Percentiles rank a stretch among this genome's conserved stretches.
Conservation (phyloP, 1,140 invertebrate species). For the Aphelinus atriplicis region DNA sequence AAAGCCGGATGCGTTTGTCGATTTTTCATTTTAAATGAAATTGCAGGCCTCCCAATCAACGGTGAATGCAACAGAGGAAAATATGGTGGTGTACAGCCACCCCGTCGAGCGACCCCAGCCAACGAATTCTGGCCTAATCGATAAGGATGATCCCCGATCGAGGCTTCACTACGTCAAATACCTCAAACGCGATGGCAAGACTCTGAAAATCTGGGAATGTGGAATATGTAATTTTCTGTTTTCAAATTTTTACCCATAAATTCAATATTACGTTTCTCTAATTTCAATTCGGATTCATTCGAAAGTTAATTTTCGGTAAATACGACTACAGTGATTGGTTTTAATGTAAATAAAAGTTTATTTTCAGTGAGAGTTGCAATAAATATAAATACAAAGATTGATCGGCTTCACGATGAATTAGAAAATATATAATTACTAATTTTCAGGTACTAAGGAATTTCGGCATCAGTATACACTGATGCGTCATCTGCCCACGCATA, state of each 20-base stretch:
- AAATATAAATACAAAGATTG: too few species aligned
- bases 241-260: not conserved
- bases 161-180: constrained; percentile 73
- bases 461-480: constrained; percentile 80
- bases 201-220: constrained; percentile 74
- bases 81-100: constrained; percentile 48
- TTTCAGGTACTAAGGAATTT: constrained; percentile 74
- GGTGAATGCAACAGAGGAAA: constrained; percentile 43
- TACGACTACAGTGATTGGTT: too few species aligned
- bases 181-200: constrained; percentile 71
- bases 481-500: constrained; percentile 85
- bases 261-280: not conserved
- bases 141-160: constrained; percentile 66
- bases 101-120: constrained; percentile 43
- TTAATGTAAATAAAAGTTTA: too few species aligned
- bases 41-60: constrained; percentile 30
- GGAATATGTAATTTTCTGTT: constrained; percentile 70
- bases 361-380: too few species aligned
- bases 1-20: constrained; percentile 27
- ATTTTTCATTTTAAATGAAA: constrained; percentile 34
- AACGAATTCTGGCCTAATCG: constrained; percentile 53
- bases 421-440: too few species aligned
- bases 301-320: not conserved
- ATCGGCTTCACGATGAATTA: too few species aligned
- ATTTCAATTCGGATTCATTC: not conserved